Evolutionary conservation across 1,140 invertebrate genomes (phyloP).

Genomic region (Aphelenchoides besseyi): DNA sequence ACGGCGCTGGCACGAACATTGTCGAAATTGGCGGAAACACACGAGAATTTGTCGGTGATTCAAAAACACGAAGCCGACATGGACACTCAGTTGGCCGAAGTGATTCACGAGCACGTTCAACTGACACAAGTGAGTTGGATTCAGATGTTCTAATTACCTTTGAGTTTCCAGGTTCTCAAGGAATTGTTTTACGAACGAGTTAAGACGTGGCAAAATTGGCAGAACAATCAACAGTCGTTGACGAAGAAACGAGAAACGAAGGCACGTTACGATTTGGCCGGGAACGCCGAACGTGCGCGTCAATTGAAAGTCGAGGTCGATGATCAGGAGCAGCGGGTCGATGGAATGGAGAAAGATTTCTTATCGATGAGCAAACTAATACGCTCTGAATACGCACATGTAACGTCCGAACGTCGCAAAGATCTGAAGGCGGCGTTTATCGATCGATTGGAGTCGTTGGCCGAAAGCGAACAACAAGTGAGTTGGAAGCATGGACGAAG

Average conservation of each 20-base stretch:
- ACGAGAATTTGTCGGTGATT: slow-evolving; percentile 82
- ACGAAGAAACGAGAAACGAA: slow-evolving; percentile 91
- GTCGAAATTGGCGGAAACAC: slow-evolving; percentile 85
- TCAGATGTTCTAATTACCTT: neutral
- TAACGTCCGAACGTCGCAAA: slow-evolving; percentile 79
- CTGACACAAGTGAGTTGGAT: slow-evolving; percentile 64
- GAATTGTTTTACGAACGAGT: slow-evolving; percentile 90
- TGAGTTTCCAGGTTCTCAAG: neutral
- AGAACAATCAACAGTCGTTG: slow-evolving; percentile 87
- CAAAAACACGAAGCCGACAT: slow-evolving; percentile 87
- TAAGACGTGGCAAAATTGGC: slow-evolving; percentile 95
- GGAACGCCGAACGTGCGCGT: slow-evolving; percentile 78
- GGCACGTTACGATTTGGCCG: slow-evolving; percentile 81
- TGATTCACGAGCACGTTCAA: slow-evolving; percentile 86
- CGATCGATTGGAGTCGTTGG: slow-evolving; percentile 85
- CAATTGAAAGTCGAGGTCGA: slow-evolving; percentile 74
- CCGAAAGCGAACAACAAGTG: slow-evolving; percentile 91
- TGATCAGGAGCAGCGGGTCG: slow-evolving; percentile 90
- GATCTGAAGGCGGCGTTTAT: slow-evolving; percentile 83
- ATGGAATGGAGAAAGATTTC: slow-evolving; percentile 88
- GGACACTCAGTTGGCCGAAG: slow-evolving; percentile 88
- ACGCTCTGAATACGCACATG: slow-evolving; percentile 87
- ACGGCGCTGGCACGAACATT: slow-evolving; percentile 80
- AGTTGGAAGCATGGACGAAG: slow-evolving; percentile 32
- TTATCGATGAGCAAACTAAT: slow-evolving; percentile 92